A percentile compares a stretch with the other conserved stretches of the same genome.
Evolutionary conservation across 2,113 vertebrate species (phyloP).

Genomic region (Empidonax alnorum): DNA sequence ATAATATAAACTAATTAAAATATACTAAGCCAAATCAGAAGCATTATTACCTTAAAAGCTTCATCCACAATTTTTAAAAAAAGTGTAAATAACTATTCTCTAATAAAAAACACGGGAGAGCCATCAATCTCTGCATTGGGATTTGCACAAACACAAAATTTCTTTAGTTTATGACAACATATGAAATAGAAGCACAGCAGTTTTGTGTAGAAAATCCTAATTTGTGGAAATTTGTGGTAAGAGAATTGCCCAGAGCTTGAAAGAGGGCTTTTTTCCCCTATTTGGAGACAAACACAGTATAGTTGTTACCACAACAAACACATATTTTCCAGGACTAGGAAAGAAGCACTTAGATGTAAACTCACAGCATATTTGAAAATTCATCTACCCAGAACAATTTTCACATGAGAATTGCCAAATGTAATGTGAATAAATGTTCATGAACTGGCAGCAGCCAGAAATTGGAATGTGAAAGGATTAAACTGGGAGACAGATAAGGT

Average conservation of each 20-base stretch:
- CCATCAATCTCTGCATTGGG: not conserved
- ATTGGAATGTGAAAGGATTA: not conserved
- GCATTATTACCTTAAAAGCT: not conserved
- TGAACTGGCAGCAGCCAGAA: not conserved
- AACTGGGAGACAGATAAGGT: not conserved
- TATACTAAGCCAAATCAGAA: not conserved
- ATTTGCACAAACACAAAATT: not conserved
- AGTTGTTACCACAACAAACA: slow-evolving; percentile 53
- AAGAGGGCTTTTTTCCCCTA: not conserved
- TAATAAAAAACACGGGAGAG: not conserved
- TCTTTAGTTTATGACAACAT: not conserved
- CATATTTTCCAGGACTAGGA: slow-evolving; percentile 30
- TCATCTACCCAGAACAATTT: slow-evolving; percentile 8
- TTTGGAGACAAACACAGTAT: slow-evolving; percentile 10
- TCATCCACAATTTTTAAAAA: not conserved
- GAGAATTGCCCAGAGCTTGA: not conserved
- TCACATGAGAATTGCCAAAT: not conserved
- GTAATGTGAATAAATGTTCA: not conserved
- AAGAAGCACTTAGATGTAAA: slow-evolving; percentile 21
- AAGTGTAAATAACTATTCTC: not conserved
- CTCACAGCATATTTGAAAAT: slow-evolving; percentile 15
- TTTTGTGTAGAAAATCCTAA: slow-evolving; percentile 2
- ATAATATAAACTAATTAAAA: not conserved
- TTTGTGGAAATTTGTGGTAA: not conserved
- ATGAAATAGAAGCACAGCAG: not conserved